phyloP scores from a whole-genome alignment of 2,797 vertebrate species.

The Tarsius wallacei region DNA sequence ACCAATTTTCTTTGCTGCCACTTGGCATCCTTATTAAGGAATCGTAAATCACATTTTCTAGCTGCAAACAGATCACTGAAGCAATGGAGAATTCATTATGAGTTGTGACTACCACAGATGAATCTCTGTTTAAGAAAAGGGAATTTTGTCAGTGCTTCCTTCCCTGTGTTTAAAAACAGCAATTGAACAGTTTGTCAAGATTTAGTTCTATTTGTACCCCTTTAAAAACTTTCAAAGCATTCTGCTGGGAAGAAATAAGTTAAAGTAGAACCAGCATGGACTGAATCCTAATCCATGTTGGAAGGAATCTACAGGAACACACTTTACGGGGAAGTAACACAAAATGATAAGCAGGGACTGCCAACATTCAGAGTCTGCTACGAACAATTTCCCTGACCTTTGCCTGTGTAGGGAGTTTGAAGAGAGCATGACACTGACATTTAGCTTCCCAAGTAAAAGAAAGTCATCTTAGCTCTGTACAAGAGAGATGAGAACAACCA shows the following conservation, averaged over 20 bases:
- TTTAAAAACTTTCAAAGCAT: not conserved
- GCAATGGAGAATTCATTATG: not conserved
- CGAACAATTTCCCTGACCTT: conserved; percentile 15
- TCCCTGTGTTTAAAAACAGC: conserved; percentile 7
- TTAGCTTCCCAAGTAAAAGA: conserved; percentile 51
- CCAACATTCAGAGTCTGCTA: not conserved
- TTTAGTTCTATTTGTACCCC: not conserved
- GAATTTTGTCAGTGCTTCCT: not conserved
- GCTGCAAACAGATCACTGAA: conserved; percentile 15
- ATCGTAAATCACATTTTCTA: conserved; percentile 57
- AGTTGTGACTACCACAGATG: not conserved
- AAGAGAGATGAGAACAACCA: not conserved
- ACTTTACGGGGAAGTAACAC: not conserved
- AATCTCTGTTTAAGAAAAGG: not conserved
- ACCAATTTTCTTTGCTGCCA: not conserved
- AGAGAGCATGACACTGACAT: conserved; percentile 33
- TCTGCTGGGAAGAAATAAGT: not conserved
- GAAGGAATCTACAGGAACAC: not conserved
- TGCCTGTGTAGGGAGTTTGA: not conserved
- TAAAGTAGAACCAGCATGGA: not conserved
- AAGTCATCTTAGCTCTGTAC: not conserved
- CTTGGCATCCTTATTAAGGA: conserved; percentile 6
- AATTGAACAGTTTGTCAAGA: not conserved
- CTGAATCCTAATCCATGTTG: not conserved
- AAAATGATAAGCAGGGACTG: not conserved